Percentiles rank a stretch among this genome's conserved stretches.
Conservation (phyloP, 1,140 invertebrate genomes). For the Zophobas morio region DNA sequence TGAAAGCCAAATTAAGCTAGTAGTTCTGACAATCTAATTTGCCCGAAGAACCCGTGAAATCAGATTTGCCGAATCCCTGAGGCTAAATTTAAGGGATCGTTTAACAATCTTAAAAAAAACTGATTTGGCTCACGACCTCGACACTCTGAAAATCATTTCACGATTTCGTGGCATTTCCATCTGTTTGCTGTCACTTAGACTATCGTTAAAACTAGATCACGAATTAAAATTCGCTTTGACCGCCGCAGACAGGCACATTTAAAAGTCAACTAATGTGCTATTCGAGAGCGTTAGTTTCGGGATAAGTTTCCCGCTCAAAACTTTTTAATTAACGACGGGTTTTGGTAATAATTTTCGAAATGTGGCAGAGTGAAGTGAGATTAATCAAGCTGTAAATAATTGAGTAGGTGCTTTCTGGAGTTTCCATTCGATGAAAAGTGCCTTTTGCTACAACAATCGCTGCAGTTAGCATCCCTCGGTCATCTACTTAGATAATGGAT, state of each 20-base stretch:
- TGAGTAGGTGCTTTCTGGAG: slow-evolving; percentile 8
- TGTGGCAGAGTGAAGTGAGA: not conserved
- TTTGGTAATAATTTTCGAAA: slow-evolving; percentile 10
- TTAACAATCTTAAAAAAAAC: slow-evolving; percentile 35
- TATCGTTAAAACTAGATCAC: not conserved
- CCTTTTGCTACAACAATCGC: no score
- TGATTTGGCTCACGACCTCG: slow-evolving; percentile 17
- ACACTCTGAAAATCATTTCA: not conserved
- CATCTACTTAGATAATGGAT: no score
- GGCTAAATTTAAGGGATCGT: slow-evolving; percentile 36
- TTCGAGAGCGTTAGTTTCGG: not conserved
- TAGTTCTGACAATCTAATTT: slow-evolving; percentile 34
- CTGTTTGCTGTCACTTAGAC: not conserved
- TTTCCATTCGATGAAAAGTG: no score
- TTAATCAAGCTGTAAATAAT: slow-evolving; percentile 29
- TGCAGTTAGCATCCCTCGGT: no score
- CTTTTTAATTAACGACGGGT: slow-evolving; percentile 5
- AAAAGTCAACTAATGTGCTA: slow-evolving; percentile 21
- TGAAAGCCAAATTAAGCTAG: slow-evolving; percentile 24
- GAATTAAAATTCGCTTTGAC: not conserved
- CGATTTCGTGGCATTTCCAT: not conserved
- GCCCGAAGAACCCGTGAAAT: slow-evolving; percentile 22
- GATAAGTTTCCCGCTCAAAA: not conserved
- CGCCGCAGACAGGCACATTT: not conserved
- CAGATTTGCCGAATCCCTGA: slow-evolving; percentile 10